These are phyloP conservation scores for Macropus fuliginosus DNA, from an alignment of 2,797 vertebrate genomes.

Conservation along the genomic window DNA sequence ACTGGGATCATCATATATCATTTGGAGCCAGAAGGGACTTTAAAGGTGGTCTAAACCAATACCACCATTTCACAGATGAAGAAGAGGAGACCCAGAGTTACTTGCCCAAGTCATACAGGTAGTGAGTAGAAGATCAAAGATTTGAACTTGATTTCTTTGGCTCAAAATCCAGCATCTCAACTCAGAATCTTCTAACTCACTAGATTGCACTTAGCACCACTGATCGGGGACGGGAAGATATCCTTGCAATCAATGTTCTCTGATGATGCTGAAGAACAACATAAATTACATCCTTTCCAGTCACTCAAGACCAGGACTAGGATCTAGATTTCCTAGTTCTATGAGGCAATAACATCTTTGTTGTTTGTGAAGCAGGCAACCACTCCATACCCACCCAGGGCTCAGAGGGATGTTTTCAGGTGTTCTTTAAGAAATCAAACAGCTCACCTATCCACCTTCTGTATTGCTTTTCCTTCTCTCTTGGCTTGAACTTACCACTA, in stretches of 20 bases:
- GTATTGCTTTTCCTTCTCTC: background rate
- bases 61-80: background rate
- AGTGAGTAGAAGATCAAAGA: background rate
- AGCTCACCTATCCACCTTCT: background rate
- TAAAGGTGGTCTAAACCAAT: background rate
- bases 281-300: background rate
- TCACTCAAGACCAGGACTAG: background rate
- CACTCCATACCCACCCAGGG: background rate
- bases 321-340: background rate
- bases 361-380: background rate
- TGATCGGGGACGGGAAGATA: background rate
- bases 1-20: background rate
- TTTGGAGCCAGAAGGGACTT: background rate
- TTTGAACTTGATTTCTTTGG: background rate
- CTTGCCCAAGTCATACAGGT: background rate
- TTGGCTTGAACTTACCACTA: background rate
- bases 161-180: background rate
- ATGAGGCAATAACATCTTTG: background rate
- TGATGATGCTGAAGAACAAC: background rate
- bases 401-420: background rate
- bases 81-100: background rate
- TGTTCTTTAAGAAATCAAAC: background rate
- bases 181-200: background rate
- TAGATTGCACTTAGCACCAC: background rate
- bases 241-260: background rate